Base-by-base conservation (phyloP, 2,113 vertebrate species). In the Hemichromis elongatus region DNA sequence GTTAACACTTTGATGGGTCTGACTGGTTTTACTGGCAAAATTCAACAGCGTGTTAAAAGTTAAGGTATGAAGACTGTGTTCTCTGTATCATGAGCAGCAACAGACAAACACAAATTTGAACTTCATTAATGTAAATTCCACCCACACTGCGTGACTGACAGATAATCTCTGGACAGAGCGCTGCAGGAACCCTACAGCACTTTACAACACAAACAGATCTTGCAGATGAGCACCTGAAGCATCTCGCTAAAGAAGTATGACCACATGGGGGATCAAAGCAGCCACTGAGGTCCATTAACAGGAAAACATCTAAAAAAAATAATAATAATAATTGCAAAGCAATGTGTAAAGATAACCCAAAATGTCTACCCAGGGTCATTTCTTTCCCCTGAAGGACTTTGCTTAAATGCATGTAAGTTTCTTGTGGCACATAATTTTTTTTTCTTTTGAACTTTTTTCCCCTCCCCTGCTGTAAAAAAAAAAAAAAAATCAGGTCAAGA, bases 251-350 rank as follows among this genome's bases (percentile, higher is more conserved):
- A 73, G 77, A 80, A 33, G 47, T 21, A 21, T 30, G 13, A 9
- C 80, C 80, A 82, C 75, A 52, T 40, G 42, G 61, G 86, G 70
- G 68, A 85, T 89, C n/a, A 83, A 70, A 80, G 30, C 77, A 54
- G 75, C 21, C 84, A 75, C 81, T 5, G 18, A 86, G 47, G 81
- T 92, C 88, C 81, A 89, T 89, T 92, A 86, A 90, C 54, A 12
- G 6, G 57, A 79, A 89, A 85, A 68, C 13, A 79, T 61, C 52
- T 13, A 57, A 7, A 19, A 50, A 85, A 54, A 80, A n/a, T n/a
- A n/a, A n/a, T n/a, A n/a, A n/a, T n/a, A n/a, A n/a, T n/a, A n/a
- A n/a, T n/a, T n/a, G n/a, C n/a, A n/a, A 79, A 81, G 55, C 37
- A 79, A 50, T 8, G 5, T n/a, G 26, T 56, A 61, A 84, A 77